Base-by-base conservation (phyloP, 2,113 vertebrate genomes). In the Motacilla tschutschensis region DNA sequence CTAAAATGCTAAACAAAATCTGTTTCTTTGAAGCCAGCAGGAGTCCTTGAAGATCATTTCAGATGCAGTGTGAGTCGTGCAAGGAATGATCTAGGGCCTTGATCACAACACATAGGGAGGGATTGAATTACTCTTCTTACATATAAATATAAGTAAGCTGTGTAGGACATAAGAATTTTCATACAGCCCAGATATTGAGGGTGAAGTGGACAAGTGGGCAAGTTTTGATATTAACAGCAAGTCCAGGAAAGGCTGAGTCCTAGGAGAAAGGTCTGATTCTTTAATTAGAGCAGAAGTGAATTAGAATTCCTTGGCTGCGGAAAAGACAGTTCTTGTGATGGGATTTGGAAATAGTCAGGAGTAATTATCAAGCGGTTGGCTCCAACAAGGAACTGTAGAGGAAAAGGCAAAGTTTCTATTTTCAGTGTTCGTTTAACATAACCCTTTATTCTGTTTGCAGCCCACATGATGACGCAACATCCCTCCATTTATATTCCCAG, bases 401-500 rank as follows among this genome's bases (percentile, higher is more conserved):
- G 66, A 94, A 94, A 95, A 94, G 77, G 78, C 95, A 96, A 96
- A 88, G 82, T 91, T 96, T 95, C 95, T 96, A 94, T 97, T 96
- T 96, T 95, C 91, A 87, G 96, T 93, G 79, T 94, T 93, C 89
- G 31, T 94, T 95, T 95, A 97, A 96, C 75, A 96, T 94, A 96
- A 96, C 91, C 85, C 70, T 93, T 96, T 96, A 95, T 95, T 97
- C 96, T 94, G 64, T 91, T 95, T 92, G 80, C 94, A 95, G 88
- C 95, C 94, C 95, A 96, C 95, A 84, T 94, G 93, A 87, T 96
- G 95, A 96, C 77, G 92, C 90, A 96, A 94, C 75, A 92, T 72
- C 65, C 51, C 85, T 94, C 87, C 89, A 88, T 94, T 96, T 96
- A 83, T 89, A 93, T 93, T 94, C 92, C 72, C 66, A 92, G 94